Base-by-base conservation (phyloP, 2,113 vertebrate species). In the Natator depressus region DNA sequence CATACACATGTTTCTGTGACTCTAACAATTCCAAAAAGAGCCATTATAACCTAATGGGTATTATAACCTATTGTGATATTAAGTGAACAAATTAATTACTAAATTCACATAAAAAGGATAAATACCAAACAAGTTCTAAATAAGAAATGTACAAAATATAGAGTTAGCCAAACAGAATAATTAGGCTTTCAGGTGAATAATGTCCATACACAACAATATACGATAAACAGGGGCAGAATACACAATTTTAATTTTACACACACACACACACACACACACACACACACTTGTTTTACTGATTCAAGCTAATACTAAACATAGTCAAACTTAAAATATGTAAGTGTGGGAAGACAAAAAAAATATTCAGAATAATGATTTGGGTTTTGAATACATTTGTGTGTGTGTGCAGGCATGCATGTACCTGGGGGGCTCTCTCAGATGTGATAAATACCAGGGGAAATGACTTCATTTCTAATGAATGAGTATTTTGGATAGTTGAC, bases 221-320 rank as follows among this genome's bases (percentile, higher is more conserved):
- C 93, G 87, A 96, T 90, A 89, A 93, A 91, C 90, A 91, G 96
- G 94, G 95, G 95, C 85, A 95, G 95, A 96, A 96, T 84, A 96
- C 82, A 85, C 84, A 89, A 90, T 92, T 96, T 96, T 85, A 94
- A 87, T 69, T 93, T 94, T 97, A 90, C 93, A 94, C 91, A 87
- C 93, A 90, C 72, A n/a, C 62, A n/a, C 13, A 87, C 93, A 90
- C 72, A n/a, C 62, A n/a, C 13, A 62, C 13, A 62, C 29, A 62
- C 31, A 35, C 5, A 14, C 8, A 35, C 19, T 35, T 96, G 80
- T 65, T 93, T 91, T 89, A 89, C 82, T 42, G 80, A 84, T 83
- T 54, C 0, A 24, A 93, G 90, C 91, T 95, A 96, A 96, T 96
- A 93, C 95, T 94, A 95, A 76, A 76, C 84, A 69, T 89, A 93